phyloP scores from a whole-genome alignment of 2,888 invertebrate genomes.

The Calliphora vomitoria region DNA sequence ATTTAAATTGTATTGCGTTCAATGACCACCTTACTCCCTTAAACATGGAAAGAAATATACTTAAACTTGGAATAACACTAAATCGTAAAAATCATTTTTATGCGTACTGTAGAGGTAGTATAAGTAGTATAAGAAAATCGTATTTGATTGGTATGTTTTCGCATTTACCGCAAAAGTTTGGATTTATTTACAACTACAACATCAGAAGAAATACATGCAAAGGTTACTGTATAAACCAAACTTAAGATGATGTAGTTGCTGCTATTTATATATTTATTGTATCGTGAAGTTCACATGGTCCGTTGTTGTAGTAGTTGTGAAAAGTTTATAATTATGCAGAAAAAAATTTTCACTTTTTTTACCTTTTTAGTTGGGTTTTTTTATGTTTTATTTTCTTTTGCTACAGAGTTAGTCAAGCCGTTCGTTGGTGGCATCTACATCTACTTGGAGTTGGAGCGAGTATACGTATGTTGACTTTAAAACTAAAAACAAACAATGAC shows the following conservation, averaged over 20 bases:
- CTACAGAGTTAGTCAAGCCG: background rate
- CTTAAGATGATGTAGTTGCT: constrained; percentile 15
- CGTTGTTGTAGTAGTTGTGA: constrained; percentile 55
- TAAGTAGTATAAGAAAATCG: constrained; percentile 4
- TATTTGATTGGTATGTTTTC: constrained; percentile 53
- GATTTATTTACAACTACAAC: constrained; percentile 45
- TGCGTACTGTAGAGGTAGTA: constrained; percentile 46
- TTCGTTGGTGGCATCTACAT: constrained; percentile 26
- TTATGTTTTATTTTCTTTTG: constrained; percentile 34
- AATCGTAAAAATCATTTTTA: constrained; percentile 25
- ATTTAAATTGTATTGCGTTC: background rate
- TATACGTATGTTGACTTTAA: constrained; percentile 30
- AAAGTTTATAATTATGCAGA: constrained; percentile 70
- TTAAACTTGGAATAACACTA: constrained; percentile 8
- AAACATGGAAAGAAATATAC: background rate
- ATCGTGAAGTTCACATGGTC: constrained; percentile 64
- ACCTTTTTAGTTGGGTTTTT: constrained; percentile 12
- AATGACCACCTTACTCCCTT: constrained; percentile 7
- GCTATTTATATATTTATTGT: constrained; percentile 25
- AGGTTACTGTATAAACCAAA: constrained; percentile 25
- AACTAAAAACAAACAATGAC: constrained; percentile 54
- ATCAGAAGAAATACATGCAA: constrained; percentile 6
- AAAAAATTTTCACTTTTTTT: constrained; percentile 71
- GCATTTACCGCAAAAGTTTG: constrained; percentile 47
- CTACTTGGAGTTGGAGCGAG: background rate